These are phyloP conservation scores for Drosophila mojavensis DNA, from an alignment of 1,140 invertebrate species.

Conservation along the genomic window DNA sequence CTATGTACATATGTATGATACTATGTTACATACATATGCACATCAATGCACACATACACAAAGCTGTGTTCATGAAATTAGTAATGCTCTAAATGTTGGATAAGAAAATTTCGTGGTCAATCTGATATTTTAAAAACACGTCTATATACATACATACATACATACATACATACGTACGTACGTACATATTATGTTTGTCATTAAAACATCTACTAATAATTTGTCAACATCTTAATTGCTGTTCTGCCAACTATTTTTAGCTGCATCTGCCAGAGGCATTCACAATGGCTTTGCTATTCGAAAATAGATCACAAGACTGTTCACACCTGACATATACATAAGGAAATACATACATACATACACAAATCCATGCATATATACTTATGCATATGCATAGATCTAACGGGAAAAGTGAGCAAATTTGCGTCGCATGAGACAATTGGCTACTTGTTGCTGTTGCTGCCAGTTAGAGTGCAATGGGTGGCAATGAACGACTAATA, in stretches of 20 bases:
- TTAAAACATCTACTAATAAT: not conserved
- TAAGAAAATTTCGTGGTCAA: no score
- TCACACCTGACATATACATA: not conserved
- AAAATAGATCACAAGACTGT: constrained; percentile 41
- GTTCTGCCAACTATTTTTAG: constrained; percentile 61
- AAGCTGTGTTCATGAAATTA: no score
- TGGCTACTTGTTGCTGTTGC: constrained; percentile 47
- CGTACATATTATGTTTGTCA: not conserved
- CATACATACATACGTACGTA: no score
- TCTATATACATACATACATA: no score
- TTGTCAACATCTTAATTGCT: constrained; percentile 49
- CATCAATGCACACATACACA: no score
- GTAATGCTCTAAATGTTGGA: no score
- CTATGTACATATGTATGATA: not conserved
- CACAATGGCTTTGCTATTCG: constrained; percentile 42
- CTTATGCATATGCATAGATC: no score
- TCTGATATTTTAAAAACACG: no score
- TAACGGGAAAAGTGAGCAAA: constrained; percentile 13
- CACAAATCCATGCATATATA: no score
- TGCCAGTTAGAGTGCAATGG: constrained; percentile 19
- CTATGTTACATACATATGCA: not conserved
- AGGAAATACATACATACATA: no score
- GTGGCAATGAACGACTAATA: constrained; percentile 3
- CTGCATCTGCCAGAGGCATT: constrained; percentile 21
- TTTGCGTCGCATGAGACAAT: constrained; percentile 33